Base-by-base conservation (phyloP, 2,113 vertebrate genomes). In the Anguilla rostrata region DNA sequence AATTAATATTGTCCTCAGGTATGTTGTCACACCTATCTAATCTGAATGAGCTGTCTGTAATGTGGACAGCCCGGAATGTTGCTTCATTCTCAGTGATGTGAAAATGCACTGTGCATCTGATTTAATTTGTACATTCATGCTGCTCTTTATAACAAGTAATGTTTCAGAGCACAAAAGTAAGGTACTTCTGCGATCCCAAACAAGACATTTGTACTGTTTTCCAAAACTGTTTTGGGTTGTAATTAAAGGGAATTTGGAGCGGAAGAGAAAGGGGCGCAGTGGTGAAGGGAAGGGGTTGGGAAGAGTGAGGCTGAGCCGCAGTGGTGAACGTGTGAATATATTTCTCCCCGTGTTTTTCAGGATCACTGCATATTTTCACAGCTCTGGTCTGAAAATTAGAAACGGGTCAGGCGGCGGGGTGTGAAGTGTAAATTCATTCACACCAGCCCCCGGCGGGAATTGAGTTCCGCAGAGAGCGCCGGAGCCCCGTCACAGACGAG, bases 391-490 rank as follows among this genome's bases (percentile, higher is more conserved):
- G 87, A 88, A 89, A 86, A 88, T 86, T 82, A 83, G 87, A 88
- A 87, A 86, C n/a, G 84, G 40, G 88, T 85, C 84, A 85, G 87
- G 83, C 84, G 86, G 86, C 88, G 86, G 88, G 89, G 86, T 39
- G 86, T 83, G 89, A 94, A 93, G 94, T 95, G 95, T 93, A 94
- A 95, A 95, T 94, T 93, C 88, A 89, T 92, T 91, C 90, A 87
- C 91, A 92, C 92, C 91, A 90, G 90, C 89, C 90, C 91, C 79
- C 87, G 91, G 93, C 92, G 92, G 83, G 86, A 94, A 89, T 93
- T 86, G 84, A 90, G 90, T 87, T 83, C 82, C 88, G 88, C 11
- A 0, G 86, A 49, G 89, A 22, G 46, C n/a, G 78, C 83, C 89
- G 60, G 83, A 40, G 71, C n/a, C 71, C 71, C 26, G 71, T 75